Conservation (phyloP, 2,113 vertebrate genomes). For the Forbesichthys papilliferus region DNA sequence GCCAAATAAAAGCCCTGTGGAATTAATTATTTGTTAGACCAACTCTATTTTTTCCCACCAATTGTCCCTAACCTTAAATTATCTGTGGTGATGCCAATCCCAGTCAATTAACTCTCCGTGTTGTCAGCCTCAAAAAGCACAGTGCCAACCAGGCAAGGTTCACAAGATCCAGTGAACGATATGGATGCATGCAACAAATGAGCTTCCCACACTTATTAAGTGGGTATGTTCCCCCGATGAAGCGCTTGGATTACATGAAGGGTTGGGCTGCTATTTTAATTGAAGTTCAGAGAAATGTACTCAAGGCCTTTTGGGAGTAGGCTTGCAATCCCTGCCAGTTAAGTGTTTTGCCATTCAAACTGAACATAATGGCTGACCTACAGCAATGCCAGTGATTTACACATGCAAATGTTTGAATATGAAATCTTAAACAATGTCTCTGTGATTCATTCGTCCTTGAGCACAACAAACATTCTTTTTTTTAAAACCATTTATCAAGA, state of each 20-base stretch:
- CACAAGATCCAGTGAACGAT: constrained; percentile 9
- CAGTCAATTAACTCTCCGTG: constrained; percentile 7
- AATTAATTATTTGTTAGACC: constrained; percentile 5
- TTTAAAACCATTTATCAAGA: not conserved
- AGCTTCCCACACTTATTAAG: not conserved
- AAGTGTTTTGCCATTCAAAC: constrained; percentile 47
- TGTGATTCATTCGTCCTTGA: constrained; percentile 23
- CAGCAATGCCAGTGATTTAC: constrained; percentile 41
- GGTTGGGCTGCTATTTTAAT: constrained; percentile 41
- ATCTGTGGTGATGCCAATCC: constrained; percentile 5
- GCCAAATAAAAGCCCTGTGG: not conserved
- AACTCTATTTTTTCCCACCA: not conserved
- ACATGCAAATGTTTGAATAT: constrained; percentile 42
- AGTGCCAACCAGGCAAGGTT: constrained; percentile 9
- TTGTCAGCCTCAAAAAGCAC: constrained; percentile 6
- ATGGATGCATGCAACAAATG: constrained; percentile 11
- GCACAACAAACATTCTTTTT: constrained; percentile 23
- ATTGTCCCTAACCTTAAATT: not conserved
- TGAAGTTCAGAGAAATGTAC: constrained; percentile 30
- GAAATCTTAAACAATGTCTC: constrained; percentile 7
- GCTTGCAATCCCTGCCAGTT: constrained; percentile 37
- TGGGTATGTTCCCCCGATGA: constrained; percentile 3
- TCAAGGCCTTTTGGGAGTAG: constrained; percentile 21
- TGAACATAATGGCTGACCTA: constrained; percentile 42
- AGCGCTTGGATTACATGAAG: constrained; percentile 2